Base-by-base conservation (phyloP, 2,888 invertebrate genomes). In the Plusia festucae region DNA sequence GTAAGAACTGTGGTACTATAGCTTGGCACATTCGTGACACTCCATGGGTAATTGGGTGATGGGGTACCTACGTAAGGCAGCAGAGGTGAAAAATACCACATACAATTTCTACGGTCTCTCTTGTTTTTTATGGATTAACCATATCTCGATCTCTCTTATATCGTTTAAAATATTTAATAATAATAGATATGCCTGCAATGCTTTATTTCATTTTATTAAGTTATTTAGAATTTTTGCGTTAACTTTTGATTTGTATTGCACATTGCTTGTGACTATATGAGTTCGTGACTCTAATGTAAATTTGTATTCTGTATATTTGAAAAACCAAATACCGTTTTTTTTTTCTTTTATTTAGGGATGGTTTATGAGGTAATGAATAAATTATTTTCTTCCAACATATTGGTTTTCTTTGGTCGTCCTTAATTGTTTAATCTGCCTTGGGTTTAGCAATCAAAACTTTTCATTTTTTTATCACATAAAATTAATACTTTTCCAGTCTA, bases 121-220 rank as follows among this genome's bases (percentile, higher is more conserved):
- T n/a, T n/a, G n/a, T n/a, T n/a, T n/a, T n/a, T n/a, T n/a, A n/a
- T n/a, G n/a, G n/a, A n/a, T n/a, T n/a, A 9, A 18, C 18, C 18
- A 11, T 49, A 8, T 49, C 11, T 18, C 20, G 46, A 49, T 49
- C 46, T 49, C 46, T 49, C 18, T 11, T 49, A 18, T 8, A 49
- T 49, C 46, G 11, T 49, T 49, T 49, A 20, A 49, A 49, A 49
- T 49, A 13, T 49, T 49, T 49, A 49, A 18, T 49, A 49, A 49
- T 49, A 18, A 49, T 49, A 49, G 46, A 49, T 49, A 49, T 9
- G 46, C 46, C 46, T 2, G n/a, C 40, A 49, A 20, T 20, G 46
- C 20, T 18, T 49, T 49, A 49, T 49, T 49, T 20, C 11, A 49
- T 49, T 20, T 49, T 49, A 20, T 30, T 30, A 30, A 30, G n/a